Evolutionary conservation across 2,797 vertebrate species (phyloP), one percentile per base, ranked within the genome.

Genomic region (Pangasius sanitwongsei): DNA sequence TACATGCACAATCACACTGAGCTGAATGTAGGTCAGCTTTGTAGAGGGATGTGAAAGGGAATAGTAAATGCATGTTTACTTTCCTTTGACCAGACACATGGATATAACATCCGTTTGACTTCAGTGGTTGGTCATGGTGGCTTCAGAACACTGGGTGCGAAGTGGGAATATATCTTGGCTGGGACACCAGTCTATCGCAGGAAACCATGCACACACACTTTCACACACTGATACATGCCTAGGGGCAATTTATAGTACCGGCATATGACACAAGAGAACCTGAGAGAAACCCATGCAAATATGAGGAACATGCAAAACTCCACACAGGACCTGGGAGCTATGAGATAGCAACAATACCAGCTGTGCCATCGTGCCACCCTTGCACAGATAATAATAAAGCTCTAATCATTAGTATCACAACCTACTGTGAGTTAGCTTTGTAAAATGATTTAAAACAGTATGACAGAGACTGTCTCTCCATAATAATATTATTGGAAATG

Each of bases 21-120:
- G 69, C 86, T 91, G 91, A 94, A 96, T 95, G 93, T 96, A 95
- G 95, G 95, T 95, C 94, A 96, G 89, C 92, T 89, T 94, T 94
- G 91, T 91, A 92, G 93, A 93, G 94, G 93, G 86, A 92, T 89
- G 91, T 93, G 86, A 95, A 95, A 95, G 92, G 91, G 92, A 96
- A 95, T 94, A 92, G 93, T 93, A 95, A 83, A 83, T 83, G 81
- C 41, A 65, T n/a, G n/a, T 65, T 13, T 59, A 23, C 59, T 44
- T 83, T 48, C 41, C 28, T 7, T 65, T 13, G 0, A 50, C 37
- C 59, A 65, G 61, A n/a, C 37, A 44, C 59, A 65, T 44, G 8
- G 59, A 83, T 65, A 83, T 65, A 65, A 83, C 25, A 1, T 65
- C 57, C 59, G 7, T 65, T 65, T 1, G 3, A 31, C 41, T 63